Evolutionary conservation across 2,797 vertebrate genomes (phyloP).

Genomic region (Melanotaenia nigrans): DNA sequence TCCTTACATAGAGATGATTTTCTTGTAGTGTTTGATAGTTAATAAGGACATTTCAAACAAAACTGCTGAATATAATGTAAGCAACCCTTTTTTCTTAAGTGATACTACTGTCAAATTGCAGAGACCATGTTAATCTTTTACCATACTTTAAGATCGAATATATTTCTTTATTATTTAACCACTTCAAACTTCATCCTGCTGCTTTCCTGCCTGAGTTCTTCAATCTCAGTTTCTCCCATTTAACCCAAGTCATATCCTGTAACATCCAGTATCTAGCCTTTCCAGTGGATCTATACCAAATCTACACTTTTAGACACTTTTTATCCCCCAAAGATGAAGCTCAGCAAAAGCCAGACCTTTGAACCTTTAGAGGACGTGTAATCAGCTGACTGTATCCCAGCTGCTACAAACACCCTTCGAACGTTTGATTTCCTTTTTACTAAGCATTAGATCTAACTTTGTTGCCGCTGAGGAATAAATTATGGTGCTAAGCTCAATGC

Average conservation of each 20-base stretch:
- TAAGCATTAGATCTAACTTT: slow-evolving; percentile 17
- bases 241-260: not conserved
- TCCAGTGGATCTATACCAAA: slow-evolving; percentile 9
- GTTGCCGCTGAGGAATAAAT: slow-evolving; percentile 16
- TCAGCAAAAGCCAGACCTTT: slow-evolving; percentile 32
- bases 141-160: not conserved
- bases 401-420: slow-evolving; percentile 46
- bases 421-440: slow-evolving; percentile 33
- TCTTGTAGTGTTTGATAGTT: slow-evolving; percentile 2
- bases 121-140: too few species aligned
- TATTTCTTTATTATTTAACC: not conserved
- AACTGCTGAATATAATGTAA: too few species aligned
- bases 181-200: not conserved
- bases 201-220: not conserved
- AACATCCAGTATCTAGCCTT: not conserved
- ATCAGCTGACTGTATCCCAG: slow-evolving; percentile 72
- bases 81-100: not conserved
- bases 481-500: not conserved
- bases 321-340: slow-evolving; percentile 26
- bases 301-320: slow-evolving; percentile 10
- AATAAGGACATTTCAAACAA: not conserved
- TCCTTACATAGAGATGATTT: slow-evolving; percentile 11
- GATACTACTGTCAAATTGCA: not conserved
- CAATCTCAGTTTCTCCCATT: slow-evolving; percentile 2
- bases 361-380: slow-evolving; percentile 55